A percentile compares a stretch with the other conserved stretches of the same genome.
Evolutionary conservation across 2,888 invertebrate species (phyloP).

Genomic region (Rhopalosiphum nymphaeae): DNA sequence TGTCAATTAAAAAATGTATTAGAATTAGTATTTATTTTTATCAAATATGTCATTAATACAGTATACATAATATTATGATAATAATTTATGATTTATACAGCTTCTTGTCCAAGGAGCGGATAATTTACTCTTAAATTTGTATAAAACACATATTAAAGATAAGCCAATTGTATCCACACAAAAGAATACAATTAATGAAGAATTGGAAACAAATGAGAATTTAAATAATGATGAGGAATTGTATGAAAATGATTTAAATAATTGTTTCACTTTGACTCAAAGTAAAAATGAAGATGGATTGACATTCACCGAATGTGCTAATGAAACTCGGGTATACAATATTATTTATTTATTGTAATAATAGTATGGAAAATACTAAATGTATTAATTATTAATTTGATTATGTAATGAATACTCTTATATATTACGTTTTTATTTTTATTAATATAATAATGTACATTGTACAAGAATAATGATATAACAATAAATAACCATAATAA

Average conservation of each 20-base stretch:
- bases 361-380: neutral
- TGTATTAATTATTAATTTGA: neutral
- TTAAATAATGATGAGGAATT: slow-evolving; percentile 67
- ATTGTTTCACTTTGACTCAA: slow-evolving; percentile 67
- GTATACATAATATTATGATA: slow-evolving; percentile 67
- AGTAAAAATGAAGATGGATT: slow-evolving; percentile 68
- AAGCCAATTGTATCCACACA: slow-evolving; percentile 48
- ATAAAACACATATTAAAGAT: slow-evolving; percentile 65
- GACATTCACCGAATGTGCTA: slow-evolving; percentile 67
- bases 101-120: slow-evolving; percentile 66
- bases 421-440: neutral
- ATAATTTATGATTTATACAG: slow-evolving; percentile 58
- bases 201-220: slow-evolving; percentile 39
- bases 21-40: neutral
- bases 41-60: slow-evolving; percentile 65
- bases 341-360: slow-evolving; percentile 24
- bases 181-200: slow-evolving; percentile 44
- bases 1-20: slow-evolving; percentile 78
- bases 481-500: neutral
- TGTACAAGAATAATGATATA: neutral
- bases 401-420: neutral
- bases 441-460: neutral
- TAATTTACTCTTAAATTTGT: slow-evolving; percentile 61
- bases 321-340: slow-evolving; percentile 65
- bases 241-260: slow-evolving; percentile 67